phyloP scores from a whole-genome alignment of 2,888 invertebrate genomes.

The Acanthosepion lycidas region DNA sequence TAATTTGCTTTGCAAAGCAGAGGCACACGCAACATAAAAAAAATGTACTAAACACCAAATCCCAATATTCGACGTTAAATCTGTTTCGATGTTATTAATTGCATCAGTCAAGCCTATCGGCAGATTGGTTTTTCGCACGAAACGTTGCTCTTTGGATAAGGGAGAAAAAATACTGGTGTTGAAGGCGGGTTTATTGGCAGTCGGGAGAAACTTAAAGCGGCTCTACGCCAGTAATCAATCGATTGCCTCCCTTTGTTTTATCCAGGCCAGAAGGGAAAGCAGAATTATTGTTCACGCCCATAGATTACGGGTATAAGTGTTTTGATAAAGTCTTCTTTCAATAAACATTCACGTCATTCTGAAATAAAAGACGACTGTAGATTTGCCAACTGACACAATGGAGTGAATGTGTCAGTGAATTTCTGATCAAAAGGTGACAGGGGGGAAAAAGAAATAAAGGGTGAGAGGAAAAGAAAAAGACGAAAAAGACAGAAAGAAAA shows the following conservation, averaged over 20 bases:
- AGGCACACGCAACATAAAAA: background rate
- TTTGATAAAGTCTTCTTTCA: slow-evolving; percentile 11
- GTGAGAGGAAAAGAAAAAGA: no score
- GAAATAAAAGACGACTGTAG: slow-evolving; percentile 14
- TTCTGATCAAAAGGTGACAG: background rate
- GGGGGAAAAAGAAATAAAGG: background rate
- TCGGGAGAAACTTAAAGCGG: background rate
- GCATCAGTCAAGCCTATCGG: slow-evolving; percentile 11
- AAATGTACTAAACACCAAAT: background rate
- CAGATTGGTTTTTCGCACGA: background rate
- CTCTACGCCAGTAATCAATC: slow-evolving; percentile 1
- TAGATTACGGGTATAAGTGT: background rate
- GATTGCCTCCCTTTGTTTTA: background rate
- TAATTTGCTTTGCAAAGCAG: background rate
- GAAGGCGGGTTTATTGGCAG: background rate
- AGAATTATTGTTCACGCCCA: background rate
- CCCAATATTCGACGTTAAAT: background rate
- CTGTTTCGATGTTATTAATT: slow-evolving; percentile 22
- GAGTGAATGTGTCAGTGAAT: slow-evolving; percentile 17
- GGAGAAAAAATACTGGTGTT: background rate
- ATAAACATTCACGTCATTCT: background rate
- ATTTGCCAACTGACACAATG: background rate
- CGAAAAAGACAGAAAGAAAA: no score
- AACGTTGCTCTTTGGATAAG: background rate
- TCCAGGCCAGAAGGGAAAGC: background rate